Conservation (phyloP, 1,140 invertebrate genomes). For the Bombyx mandarina region DNA sequence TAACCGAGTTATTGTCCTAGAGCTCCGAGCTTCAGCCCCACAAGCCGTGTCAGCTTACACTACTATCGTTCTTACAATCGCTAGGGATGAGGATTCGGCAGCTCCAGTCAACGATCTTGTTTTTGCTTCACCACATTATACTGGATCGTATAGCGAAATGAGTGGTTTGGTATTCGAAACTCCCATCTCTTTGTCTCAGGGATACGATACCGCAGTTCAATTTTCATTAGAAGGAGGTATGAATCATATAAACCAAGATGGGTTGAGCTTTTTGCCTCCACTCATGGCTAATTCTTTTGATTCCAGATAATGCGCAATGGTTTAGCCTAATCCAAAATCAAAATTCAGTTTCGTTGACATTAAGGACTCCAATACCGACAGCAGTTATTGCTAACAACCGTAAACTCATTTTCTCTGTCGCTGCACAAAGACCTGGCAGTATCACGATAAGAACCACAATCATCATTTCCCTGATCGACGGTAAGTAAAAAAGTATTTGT, state of each 20-base stretch:
- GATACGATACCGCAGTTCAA: slow-evolving; percentile 9
- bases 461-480: slow-evolving; percentile 5
- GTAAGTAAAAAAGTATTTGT: no score
- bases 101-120: slow-evolving; percentile 3
- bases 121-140: slow-evolving; percentile 21
- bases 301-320: slow-evolving; percentile 16
- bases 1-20: slow-evolving; percentile 22
- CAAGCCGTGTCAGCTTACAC: slow-evolving; percentile 17
- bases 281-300: no score
- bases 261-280: no score
- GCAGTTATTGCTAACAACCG: slow-evolving; percentile 13
- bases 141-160: slow-evolving; percentile 15
- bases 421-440: slow-evolving; percentile 8
- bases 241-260: no score
- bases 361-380: slow-evolving; percentile 11
- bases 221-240: slow-evolving; percentile 9
- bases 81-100: background rate
- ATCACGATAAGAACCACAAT: slow-evolving; percentile 8
- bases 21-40: slow-evolving; percentile 20
- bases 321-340: slow-evolving; percentile 7
- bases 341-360: slow-evolving; percentile 10
- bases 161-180: slow-evolving; percentile 7
- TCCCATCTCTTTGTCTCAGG: slow-evolving; percentile 9
- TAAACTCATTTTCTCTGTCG: slow-evolving; percentile 15
- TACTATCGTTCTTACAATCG: slow-evolving; percentile 19